Evolutionary conservation across 2,888 invertebrate genomes (phyloP).

Genomic region (Perdita meconis): DNA sequence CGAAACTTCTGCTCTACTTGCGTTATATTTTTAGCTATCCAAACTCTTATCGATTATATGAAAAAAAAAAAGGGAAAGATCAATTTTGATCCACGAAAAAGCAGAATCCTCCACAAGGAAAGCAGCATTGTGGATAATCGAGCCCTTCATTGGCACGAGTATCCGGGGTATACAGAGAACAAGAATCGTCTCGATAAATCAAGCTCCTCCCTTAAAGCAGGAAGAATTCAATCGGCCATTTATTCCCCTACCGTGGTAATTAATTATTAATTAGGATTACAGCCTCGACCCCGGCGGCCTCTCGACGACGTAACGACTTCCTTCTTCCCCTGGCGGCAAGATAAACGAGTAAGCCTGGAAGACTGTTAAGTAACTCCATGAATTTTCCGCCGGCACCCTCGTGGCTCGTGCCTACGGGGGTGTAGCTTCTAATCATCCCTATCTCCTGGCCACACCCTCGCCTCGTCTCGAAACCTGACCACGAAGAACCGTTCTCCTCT

Average conservation of each 20-base stretch:
- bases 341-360: constrained; percentile 76
- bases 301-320: constrained; percentile 78
- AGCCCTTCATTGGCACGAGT: constrained; percentile 28
- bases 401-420: constrained; percentile 68
- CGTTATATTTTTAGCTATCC: no score
- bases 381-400: constrained; percentile 78
- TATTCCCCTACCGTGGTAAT: constrained; percentile 69
- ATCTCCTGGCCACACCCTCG: constrained; percentile 78
- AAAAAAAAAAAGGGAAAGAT: no score
- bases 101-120: no score
- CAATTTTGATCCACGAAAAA: no score
- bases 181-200: constrained; percentile 65
- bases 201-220: constrained; percentile 58
- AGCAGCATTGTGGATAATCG: constrained; percentile 31
- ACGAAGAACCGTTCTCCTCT: constrained; percentile 28
- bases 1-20: no score
- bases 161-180: constrained; percentile 19
- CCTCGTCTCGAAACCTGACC: constrained; percentile 68
- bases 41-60: no score
- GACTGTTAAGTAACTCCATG: constrained; percentile 80
- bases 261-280: constrained; percentile 75
- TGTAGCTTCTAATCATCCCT: constrained; percentile 81
- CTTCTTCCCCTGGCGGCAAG: constrained; percentile 72
- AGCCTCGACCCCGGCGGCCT: constrained; percentile 65
- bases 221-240: constrained; percentile 73